Conservation (phyloP, 2,113 vertebrate species). For the Gobio gobio region DNA sequence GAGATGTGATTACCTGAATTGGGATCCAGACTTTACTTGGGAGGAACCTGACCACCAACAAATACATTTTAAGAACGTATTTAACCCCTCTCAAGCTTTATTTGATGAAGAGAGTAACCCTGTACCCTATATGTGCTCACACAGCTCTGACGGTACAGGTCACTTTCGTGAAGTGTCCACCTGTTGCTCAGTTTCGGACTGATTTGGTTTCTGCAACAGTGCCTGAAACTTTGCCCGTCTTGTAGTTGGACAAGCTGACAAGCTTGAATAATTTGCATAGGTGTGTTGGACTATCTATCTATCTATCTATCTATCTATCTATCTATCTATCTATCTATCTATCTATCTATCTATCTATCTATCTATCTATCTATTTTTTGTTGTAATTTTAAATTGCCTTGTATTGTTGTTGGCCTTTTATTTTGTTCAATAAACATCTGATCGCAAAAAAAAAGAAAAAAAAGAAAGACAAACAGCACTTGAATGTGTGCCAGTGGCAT, state of each 20-base stretch:
- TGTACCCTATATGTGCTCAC: not conserved
- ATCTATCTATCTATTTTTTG: too few relatives aligned
- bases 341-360: too few relatives aligned
- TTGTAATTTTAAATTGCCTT: too few relatives aligned
- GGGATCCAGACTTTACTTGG: not conserved
- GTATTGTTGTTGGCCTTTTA: too few relatives aligned
- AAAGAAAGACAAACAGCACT: not conserved
- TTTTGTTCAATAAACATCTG: too few relatives aligned
- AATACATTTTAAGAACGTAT: not conserved
- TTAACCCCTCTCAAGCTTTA: not conserved
- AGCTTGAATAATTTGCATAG: not conserved
- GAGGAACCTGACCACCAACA: not conserved
- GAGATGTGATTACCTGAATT: too few relatives aligned
- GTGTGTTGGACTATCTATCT: too few relatives aligned
- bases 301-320: too few relatives aligned
- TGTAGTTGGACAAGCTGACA: not conserved
- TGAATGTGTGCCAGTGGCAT: too few relatives aligned
- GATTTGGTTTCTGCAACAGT: not conserved
- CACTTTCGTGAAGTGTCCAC: not conserved
- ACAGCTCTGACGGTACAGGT: not conserved
- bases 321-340: too few relatives aligned
- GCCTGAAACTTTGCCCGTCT: too few relatives aligned
- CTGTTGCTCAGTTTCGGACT: not conserved
- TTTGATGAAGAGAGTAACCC: not conserved
- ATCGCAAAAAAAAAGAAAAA: too few relatives aligned